Conservation (phyloP, 2,113 vertebrate genomes). For the Vidua macroura region DNA sequence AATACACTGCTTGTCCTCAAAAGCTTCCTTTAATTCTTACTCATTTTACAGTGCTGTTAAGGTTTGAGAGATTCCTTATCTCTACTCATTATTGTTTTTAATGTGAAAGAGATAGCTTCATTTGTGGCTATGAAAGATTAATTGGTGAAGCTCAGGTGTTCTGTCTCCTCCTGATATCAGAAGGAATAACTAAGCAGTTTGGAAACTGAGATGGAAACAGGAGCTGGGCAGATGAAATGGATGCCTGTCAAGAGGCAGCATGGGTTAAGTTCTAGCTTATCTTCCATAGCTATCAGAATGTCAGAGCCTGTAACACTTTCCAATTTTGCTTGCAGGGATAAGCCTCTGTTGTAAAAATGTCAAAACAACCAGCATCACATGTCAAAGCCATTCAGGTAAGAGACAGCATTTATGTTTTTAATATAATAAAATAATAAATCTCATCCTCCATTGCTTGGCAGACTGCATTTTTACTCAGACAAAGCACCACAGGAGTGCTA, state of each 20-base stretch:
- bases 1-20: neutral
- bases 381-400: slow-evolving; percentile 98
- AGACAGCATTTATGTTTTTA: slow-evolving; percentile 58
- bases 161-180: slow-evolving; percentile 66
- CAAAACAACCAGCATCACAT: slow-evolving; percentile 91
- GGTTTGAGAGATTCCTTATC: slow-evolving; percentile 58
- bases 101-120: slow-evolving; percentile 62
- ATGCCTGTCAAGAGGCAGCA: slow-evolving; percentile 64
- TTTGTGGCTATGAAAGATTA: slow-evolving; percentile 90
- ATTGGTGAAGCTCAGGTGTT: slow-evolving; percentile 79
- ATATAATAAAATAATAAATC: slow-evolving; percentile 8
- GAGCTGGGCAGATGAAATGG: slow-evolving; percentile 78
- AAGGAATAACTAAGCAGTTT: slow-evolving; percentile 83
- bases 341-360: slow-evolving; percentile 81
- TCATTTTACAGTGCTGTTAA: neutral
- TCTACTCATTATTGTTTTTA: slow-evolving; percentile 61
- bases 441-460: neutral
- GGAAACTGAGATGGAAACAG: slow-evolving; percentile 81
- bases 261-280: slow-evolving; percentile 74
- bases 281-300: slow-evolving; percentile 69
- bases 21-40: neutral
- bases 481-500: neutral
- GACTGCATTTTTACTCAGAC: neutral
- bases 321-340: slow-evolving; percentile 74
- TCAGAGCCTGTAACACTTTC: slow-evolving; percentile 68